Base-by-base conservation (phyloP, 2,888 invertebrate species). In the Drosophila meridionalis region DNA sequence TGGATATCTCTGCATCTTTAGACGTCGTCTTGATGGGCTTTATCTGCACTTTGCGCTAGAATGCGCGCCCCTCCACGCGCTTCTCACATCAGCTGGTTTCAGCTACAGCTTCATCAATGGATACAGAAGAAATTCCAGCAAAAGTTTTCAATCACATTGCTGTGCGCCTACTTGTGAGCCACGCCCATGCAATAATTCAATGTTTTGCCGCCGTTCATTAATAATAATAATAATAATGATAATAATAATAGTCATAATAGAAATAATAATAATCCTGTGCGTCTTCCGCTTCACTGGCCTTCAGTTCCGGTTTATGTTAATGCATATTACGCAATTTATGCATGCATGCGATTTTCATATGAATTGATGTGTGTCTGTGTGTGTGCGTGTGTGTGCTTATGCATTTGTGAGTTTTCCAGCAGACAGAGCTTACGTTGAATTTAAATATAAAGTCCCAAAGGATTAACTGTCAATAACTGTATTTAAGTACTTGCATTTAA, bases 1-100 rank as follows among this genome's bases (percentile, higher is more conserved):
- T 68, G 11, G 65, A 59, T 57, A 74, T 56, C 79, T 69, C 64
- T 69, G 59, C 77, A 62, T 69, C 73, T 69, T 28, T 48, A 66
- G 69, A 60, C 69, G 73, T 65, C 58, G 47, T 43, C 61, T 57
- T 70, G 68, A 63, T 58, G 69, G 52, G 63, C 82, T 87, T 87
- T 87, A 90, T 87, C 87, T 90, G 79, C 73, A 76, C 70, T 87
- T 87, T 73, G 88, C 91, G 91, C 90, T 87, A 87, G 86, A 87
- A 75, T 90, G 87, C 80, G 72, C 88, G 73, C 71, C 82, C 69
- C 63, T 75, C 69, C 71, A 52, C 70, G 53, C 53, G 69, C 72
- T 73, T 83, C 90, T 77, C 79, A 79, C 73, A 69, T 87, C 82
- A 84, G 73, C 74, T 68, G 61, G 71, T 52, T 71, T 14, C 20